These are phyloP conservation scores for Trimorus sp. DNA, from an alignment of 2,888 invertebrate genomes.

Conservation along the genomic window DNA sequence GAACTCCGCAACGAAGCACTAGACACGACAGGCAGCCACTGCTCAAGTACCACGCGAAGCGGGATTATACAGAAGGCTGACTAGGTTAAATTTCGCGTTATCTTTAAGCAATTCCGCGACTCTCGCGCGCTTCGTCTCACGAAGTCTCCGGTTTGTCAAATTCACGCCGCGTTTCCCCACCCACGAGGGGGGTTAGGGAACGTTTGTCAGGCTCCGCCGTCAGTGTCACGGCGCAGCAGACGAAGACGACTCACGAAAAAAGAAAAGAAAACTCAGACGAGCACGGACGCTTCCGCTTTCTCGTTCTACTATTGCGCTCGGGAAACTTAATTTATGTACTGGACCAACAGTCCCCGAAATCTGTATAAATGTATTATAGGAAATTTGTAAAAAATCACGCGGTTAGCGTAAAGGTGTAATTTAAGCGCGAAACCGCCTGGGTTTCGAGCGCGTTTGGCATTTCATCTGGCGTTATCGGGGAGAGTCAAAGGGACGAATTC, in stretches of 20 bases:
- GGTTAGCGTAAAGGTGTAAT: slow-evolving; percentile 39
- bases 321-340: slow-evolving; percentile 34
- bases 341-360: slow-evolving; percentile 35
- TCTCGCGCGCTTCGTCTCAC: slow-evolving; percentile 69
- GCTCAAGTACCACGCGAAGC: slow-evolving; percentile 80
- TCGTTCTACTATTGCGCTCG: slow-evolving; percentile 18
- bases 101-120: slow-evolving; percentile 69
- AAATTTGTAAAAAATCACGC: slow-evolving; percentile 54
- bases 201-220: slow-evolving; percentile 15
- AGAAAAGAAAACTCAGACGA: slow-evolving; percentile 24
- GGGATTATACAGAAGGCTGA: slow-evolving; percentile 81
- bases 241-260: slow-evolving; percentile 12
- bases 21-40: slow-evolving; percentile 79
- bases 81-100: slow-evolving; percentile 77
- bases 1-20: slow-evolving; percentile 76
- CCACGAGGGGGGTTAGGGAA: too few relatives aligned
- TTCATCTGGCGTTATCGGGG: slow-evolving; percentile 7
- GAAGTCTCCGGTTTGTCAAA: slow-evolving; percentile 50
- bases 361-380: slow-evolving; percentile 66
- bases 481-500: slow-evolving; percentile 1
- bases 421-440: slow-evolving; percentile 16
- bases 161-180: too few relatives aligned
- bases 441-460: not conserved
- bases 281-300: slow-evolving; percentile 21
- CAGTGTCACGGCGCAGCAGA: not conserved